These are phyloP conservation scores for Rhabdomys pumilio DNA, from an alignment of 2,797 vertebrate genomes.

Conservation along the genomic window DNA sequence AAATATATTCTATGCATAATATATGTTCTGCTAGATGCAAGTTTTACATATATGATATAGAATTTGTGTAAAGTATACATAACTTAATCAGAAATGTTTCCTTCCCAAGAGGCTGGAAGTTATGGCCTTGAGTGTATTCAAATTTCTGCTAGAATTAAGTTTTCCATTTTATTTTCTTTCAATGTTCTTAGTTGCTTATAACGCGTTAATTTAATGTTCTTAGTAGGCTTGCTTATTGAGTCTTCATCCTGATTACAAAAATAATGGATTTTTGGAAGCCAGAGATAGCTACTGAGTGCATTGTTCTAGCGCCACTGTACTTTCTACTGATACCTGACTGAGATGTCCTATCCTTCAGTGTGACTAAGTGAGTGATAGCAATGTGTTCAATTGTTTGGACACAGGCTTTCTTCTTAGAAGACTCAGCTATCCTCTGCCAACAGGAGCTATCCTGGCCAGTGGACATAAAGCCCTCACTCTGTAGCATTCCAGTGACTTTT, in stretches of 20 bases:
- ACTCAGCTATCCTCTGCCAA: neutral
- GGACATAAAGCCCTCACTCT: neutral
- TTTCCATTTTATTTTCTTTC: constrained; percentile 44
- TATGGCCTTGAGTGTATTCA: neutral
- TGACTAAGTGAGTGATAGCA: neutral
- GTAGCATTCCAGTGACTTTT: neutral
- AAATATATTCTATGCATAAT: constrained; percentile 15
- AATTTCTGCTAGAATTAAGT: neutral
- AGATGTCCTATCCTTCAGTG: neutral
- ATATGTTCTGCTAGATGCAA: constrained; percentile 18
- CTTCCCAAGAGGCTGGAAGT: neutral
- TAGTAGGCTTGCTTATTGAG: neutral
- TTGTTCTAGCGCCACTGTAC: neutral
- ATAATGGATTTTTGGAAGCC: neutral
- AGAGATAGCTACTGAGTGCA: neutral
- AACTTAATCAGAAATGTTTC: neutral
- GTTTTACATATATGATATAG: neutral
- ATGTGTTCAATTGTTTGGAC: neutral
- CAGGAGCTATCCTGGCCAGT: neutral
- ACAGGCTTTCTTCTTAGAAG: neutral
- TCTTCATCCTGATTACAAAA: neutral
- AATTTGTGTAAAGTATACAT: neutral
- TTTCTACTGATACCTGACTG: neutral
- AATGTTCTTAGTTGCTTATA: neutral
- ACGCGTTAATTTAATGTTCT: neutral